Percentiles rank a stretch among this genome's conserved stretches.
Conservation (phyloP, 2,888 invertebrate species). For the Tetramorium bicarinatum region DNA sequence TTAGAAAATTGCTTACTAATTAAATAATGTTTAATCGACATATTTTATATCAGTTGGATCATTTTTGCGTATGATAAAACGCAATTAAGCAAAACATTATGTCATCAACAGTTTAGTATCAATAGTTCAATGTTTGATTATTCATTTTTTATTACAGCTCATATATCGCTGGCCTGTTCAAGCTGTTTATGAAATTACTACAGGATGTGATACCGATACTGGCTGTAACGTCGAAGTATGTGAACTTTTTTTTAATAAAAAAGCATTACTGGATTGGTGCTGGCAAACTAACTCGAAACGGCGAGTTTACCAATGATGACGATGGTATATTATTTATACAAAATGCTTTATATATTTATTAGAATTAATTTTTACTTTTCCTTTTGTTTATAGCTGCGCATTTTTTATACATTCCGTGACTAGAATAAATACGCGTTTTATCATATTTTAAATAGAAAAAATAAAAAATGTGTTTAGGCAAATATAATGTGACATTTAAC, state of each 20-base stretch:
- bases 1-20: too few relatives aligned
- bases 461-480: too few relatives aligned
- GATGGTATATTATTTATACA: slow-evolving; percentile 81
- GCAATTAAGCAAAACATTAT: background rate
- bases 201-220: slow-evolving; percentile 90
- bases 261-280: slow-evolving; percentile 96
- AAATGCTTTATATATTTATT: background rate
- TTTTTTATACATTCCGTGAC: background rate
- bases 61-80: background rate
- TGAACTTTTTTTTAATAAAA: slow-evolving; percentile 94
- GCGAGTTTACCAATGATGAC: slow-evolving; percentile 86
- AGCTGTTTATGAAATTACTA: slow-evolving; percentile 94
- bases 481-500: too few relatives aligned
- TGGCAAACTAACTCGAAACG: slow-evolving; percentile 90
- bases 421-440: background rate
- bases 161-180: slow-evolving; percentile 90
- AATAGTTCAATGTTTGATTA: background rate
- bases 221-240: slow-evolving; percentile 80
- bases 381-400: background rate
- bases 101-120: background rate
- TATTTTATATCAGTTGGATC: background rate
- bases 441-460: too few relatives aligned
- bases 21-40: too few relatives aligned
- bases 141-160: slow-evolving; percentile 16
- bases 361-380: background rate